phyloP scores from a whole-genome alignment of 2,888 invertebrate species.

The Cinara cedri region DNA sequence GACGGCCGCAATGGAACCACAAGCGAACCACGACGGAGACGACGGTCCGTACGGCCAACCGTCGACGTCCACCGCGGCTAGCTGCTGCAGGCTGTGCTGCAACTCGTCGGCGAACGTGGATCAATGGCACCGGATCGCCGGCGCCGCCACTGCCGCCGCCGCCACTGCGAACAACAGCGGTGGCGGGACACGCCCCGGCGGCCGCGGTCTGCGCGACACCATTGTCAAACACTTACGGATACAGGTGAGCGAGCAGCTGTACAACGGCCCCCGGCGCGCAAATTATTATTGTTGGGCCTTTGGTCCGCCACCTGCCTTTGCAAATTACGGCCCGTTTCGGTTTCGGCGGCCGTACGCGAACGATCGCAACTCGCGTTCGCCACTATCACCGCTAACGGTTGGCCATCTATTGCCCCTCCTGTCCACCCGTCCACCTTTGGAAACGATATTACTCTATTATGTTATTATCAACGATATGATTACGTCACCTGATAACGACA shows the following conservation, averaged over 20 bases:
- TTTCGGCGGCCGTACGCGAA: too few species aligned
- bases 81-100: conserved; percentile 42
- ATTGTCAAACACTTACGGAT: conserved; percentile 51
- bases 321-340: too few species aligned
- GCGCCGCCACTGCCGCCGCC: not conserved
- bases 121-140: conserved; percentile 9
- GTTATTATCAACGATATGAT: conserved; percentile 32
- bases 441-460: not conserved
- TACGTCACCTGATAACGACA: conserved; percentile 51
- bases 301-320: not conserved
- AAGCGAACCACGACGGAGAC: not conserved
- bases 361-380: too few species aligned
- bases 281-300: not conserved
- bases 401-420: too few species aligned
- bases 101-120: conserved; percentile 3
- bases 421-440: not conserved
- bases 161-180: not conserved
- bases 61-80: not conserved
- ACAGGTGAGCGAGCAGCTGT: conserved; percentile 46
- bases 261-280: too few species aligned
- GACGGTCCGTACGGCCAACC: not conserved
- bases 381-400: too few species aligned
- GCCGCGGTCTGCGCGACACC: conserved; percentile 25
- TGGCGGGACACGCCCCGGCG: conserved; percentile 48
- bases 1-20: not conserved